A percentile compares a stretch with the other conserved stretches of the same genome.
Conservation (phyloP, 2,113 vertebrate genomes). For the Bujurquina vittata region DNA sequence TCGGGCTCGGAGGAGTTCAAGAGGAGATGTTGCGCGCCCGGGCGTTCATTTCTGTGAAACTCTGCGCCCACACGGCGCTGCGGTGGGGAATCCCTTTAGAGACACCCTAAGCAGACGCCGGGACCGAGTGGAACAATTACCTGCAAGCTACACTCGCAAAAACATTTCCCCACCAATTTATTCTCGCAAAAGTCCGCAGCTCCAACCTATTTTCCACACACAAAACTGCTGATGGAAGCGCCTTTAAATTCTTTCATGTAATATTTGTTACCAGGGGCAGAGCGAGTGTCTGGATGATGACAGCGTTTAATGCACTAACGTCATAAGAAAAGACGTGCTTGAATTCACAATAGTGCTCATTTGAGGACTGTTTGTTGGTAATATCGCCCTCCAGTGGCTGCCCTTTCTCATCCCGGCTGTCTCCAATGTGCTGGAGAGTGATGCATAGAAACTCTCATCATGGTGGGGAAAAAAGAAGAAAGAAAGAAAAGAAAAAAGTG, state of each 20-base stretch:
- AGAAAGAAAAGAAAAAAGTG: background rate
- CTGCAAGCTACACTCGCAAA: constrained; percentile 14
- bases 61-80: constrained; percentile 36
- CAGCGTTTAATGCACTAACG: background rate
- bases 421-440: background rate
- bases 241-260: background rate
- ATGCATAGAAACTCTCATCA: background rate
- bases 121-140: constrained; percentile 65
- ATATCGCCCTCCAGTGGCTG: constrained; percentile 65
- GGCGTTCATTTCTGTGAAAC: constrained; percentile 69
- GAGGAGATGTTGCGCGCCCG: constrained; percentile 45
- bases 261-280: background rate
- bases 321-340: background rate
- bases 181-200: background rate
- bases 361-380: background rate
- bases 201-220: constrained; percentile 24
- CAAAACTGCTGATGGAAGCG: background rate
- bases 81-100: constrained; percentile 76
- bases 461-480: background rate
- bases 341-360: background rate
- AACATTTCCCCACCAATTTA: constrained; percentile 27
- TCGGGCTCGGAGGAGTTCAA: constrained; percentile 20
- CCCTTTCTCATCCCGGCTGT: background rate
- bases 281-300: background rate
- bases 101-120: constrained; percentile 36